Evolutionary conservation across 2,113 vertebrate species (phyloP).

Genomic region (Misgurnus mizolepis): DNA sequence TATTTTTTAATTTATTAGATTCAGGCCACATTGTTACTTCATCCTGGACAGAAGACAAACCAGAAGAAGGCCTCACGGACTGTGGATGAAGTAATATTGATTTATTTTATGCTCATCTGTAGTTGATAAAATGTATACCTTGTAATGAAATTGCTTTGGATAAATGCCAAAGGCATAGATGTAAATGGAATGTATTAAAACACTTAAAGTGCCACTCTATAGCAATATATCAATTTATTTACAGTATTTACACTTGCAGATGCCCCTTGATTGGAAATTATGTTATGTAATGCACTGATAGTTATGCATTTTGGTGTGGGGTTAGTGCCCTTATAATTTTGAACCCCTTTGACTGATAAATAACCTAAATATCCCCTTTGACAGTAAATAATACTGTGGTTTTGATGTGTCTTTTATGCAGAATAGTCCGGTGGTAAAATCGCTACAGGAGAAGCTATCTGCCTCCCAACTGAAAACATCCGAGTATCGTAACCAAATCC

Average conservation of each 20-base stretch:
- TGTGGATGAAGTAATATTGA: not conserved
- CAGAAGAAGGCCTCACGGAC: not conserved
- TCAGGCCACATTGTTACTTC: slow-evolving; percentile 13
- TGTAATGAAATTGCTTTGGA: too few relatives aligned
- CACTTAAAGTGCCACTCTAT: too few relatives aligned
- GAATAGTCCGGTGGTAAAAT: slow-evolving; percentile 78
- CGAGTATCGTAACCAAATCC: slow-evolving; percentile 91
- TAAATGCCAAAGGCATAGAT: too few relatives aligned
- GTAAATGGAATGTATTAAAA: too few relatives aligned
- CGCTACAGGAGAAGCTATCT: slow-evolving; percentile 84
- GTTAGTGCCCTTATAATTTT: too few relatives aligned
- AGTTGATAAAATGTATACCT: too few relatives aligned
- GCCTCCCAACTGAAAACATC: slow-evolving; percentile 80
- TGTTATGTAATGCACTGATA: not conserved
- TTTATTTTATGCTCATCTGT: not conserved
- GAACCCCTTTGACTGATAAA: not conserved
- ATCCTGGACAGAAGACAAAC: not conserved
- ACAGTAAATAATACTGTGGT: not conserved
- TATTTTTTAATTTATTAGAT: not conserved
- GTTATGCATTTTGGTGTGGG: too few relatives aligned
- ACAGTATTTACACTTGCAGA: too few relatives aligned
- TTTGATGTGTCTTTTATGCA: slow-evolving; percentile 57
- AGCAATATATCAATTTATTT: too few relatives aligned
- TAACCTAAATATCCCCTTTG: not conserved
- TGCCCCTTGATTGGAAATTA: not conserved